Percentiles rank a stretch among this genome's conserved stretches.
phyloP scores from a whole-genome alignment of 2,888 invertebrate species.

The Ctenicera cuprea region DNA sequence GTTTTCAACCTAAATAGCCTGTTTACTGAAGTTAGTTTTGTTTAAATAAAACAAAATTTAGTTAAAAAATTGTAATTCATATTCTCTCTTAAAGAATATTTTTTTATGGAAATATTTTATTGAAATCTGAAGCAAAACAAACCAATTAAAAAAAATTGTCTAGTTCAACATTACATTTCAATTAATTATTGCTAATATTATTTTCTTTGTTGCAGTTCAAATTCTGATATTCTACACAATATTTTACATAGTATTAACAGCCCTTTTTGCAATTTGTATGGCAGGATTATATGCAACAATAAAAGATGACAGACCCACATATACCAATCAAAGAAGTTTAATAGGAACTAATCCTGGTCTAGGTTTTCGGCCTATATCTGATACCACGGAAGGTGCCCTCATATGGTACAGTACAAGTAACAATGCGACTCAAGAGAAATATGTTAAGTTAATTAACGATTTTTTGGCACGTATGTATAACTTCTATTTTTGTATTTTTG shows the following conservation, averaged over 20 bases:
- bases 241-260: slow-evolving; percentile 90
- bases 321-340: slow-evolving; percentile 83
- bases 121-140: no score
- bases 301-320: slow-evolving; percentile 82
- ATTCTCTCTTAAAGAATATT: no score
- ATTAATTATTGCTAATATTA: not conserved
- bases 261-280: slow-evolving; percentile 91
- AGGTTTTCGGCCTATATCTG: slow-evolving; percentile 79
- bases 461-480: slow-evolving; percentile 76
- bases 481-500: not conserved
- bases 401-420: slow-evolving; percentile 78
- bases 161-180: no score
- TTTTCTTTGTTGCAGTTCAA: slow-evolving; percentile 80
- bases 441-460: slow-evolving; percentile 75
- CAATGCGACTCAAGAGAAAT: slow-evolving; percentile 73
- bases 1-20: no score
- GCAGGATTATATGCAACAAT: slow-evolving; percentile 85
- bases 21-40: no score
- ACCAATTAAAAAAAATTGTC: no score
- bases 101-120: no score
- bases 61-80: no score
- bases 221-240: slow-evolving; percentile 89
- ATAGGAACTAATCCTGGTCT: slow-evolving; percentile 82
- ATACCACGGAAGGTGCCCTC: slow-evolving; percentile 76
- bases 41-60: no score